Percentiles rank a stretch among this genome's conserved stretches.
Conservation (phyloP, 2,888 invertebrate genomes). For the Andricus quercusramuli region DNA sequence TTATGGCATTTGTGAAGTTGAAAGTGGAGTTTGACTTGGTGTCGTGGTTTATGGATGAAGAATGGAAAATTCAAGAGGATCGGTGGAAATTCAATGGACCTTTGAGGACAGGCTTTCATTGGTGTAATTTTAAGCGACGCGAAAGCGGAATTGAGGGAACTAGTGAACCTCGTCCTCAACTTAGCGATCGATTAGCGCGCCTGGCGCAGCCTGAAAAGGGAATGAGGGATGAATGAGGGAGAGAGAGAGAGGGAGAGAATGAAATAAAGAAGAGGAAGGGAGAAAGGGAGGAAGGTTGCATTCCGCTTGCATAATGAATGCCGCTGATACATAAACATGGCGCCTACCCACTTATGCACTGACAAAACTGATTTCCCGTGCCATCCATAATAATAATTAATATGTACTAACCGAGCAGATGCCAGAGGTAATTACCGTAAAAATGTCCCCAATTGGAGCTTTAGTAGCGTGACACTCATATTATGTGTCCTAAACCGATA, state of each 20-base stretch:
- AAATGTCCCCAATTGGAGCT: not conserved
- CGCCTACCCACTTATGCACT: not conserved
- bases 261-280: no score
- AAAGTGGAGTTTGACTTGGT: conserved; percentile 17
- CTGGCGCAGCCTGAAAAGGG: conserved; percentile 17
- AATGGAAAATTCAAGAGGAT: conserved; percentile 16
- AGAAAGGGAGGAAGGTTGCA: not conserved
- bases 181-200: conserved; percentile 33
- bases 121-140: conserved; percentile 38
- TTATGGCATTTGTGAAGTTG: conserved; percentile 13
- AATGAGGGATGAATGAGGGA: not conserved
- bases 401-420: not conserved
- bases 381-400: conserved; percentile 15
- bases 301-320: conserved; percentile 2
- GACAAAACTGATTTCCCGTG: not conserved
- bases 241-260: not conserved
- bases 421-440: conserved; percentile 20
- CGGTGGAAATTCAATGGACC: conserved; percentile 8
- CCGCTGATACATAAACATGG: not conserved
- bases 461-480: not conserved
- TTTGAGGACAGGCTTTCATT: conserved; percentile 36
- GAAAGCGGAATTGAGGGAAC: conserved; percentile 38
- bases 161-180: conserved; percentile 38
- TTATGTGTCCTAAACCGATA: not conserved
- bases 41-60: conserved; percentile 11